A percentile compares a stretch with the other conserved stretches of the same genome.
Conservation (phyloP, 2,888 invertebrate species). For the Drosophila parthenogenetica region DNA sequence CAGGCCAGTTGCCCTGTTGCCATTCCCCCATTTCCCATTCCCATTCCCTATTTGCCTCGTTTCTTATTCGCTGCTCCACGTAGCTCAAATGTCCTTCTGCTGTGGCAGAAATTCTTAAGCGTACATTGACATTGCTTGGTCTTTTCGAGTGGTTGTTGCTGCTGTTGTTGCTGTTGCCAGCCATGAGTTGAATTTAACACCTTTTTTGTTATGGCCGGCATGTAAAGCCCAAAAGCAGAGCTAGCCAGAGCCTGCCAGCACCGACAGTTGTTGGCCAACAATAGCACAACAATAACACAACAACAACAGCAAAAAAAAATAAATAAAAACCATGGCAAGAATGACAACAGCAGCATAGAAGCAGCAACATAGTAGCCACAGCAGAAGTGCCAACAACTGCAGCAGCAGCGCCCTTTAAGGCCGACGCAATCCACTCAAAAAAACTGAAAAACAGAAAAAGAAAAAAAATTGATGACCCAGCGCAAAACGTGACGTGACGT, state of each 20-base stretch:
- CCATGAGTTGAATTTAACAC: slow-evolving; percentile 79
- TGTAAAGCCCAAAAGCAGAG: slow-evolving; percentile 81
- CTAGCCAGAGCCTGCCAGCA: slow-evolving; percentile 36
- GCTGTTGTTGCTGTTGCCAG: slow-evolving; percentile 32
- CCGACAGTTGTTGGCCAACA: slow-evolving; percentile 60
- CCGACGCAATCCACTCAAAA: slow-evolving; percentile 72
- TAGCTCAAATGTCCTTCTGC: slow-evolving; percentile 78
- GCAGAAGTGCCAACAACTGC: slow-evolving; percentile 7
- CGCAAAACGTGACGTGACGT: slow-evolving; percentile 75
- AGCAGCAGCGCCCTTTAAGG: slow-evolving; percentile 69
- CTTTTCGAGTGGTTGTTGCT: slow-evolving; percentile 56
- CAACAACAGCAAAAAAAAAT: slow-evolving; percentile 8
- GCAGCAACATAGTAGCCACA: slow-evolving; percentile 17
- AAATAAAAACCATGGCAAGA: slow-evolving; percentile 45
- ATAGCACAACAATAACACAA: slow-evolving; percentile 51
- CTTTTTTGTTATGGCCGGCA: slow-evolving; percentile 79
- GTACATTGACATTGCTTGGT: slow-evolving; percentile 71
- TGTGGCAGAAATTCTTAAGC: slow-evolving; percentile 73
- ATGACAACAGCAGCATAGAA: slow-evolving; percentile 64
- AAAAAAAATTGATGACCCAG: slow-evolving; percentile 76
- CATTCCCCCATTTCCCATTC: background rate
- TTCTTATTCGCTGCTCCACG: slow-evolving; percentile 24
- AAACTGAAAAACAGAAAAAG: background rate
- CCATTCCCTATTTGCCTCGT: background rate
- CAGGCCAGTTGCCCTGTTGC: slow-evolving; percentile 20